Evolutionary conservation across 2,888 invertebrate genomes (phyloP).

Genomic region (Caenorhabditis wallacei): DNA sequence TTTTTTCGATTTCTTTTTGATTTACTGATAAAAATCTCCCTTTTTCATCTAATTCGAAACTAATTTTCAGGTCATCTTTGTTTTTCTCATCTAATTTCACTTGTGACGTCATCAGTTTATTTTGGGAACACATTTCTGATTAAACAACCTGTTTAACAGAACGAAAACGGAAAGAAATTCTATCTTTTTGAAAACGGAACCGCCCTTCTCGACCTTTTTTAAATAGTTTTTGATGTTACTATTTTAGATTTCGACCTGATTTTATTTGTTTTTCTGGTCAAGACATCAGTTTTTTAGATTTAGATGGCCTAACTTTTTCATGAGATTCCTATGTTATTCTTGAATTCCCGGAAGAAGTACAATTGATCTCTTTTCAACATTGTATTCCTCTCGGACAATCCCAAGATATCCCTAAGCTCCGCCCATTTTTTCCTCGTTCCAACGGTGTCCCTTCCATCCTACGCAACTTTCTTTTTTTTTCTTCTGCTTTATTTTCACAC

Average conservation of each 20-base stretch:
- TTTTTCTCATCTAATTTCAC: not conserved
- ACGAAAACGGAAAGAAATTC: not conserved
- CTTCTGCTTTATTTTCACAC: constrained; percentile 1
- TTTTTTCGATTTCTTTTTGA: not conserved
- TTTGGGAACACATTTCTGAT: constrained; percentile 4
- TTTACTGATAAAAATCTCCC: not conserved
- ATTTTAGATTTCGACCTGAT: not conserved
- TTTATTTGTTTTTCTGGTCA: no score
- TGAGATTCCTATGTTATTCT: no score
- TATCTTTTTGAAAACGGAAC: not conserved
- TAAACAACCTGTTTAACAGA: constrained; percentile 1
- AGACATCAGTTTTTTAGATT: no score
- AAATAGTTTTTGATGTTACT: no score
- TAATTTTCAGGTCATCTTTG: not conserved
- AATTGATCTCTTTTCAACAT: no score
- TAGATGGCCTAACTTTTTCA: no score
- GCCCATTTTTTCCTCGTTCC: not conserved
- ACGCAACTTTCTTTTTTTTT: constrained; percentile 11
- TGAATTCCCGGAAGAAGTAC: no score
- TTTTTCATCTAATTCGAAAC: not conserved
- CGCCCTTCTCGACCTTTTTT: not conserved
- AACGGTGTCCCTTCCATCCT: constrained; percentile 13
- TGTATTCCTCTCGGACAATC: no score
- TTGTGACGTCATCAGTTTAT: constrained; percentile 10
- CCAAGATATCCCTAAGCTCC: not conserved